Conservation (phyloP, 1,140 invertebrate genomes). For the Dendroctonus valens region DNA sequence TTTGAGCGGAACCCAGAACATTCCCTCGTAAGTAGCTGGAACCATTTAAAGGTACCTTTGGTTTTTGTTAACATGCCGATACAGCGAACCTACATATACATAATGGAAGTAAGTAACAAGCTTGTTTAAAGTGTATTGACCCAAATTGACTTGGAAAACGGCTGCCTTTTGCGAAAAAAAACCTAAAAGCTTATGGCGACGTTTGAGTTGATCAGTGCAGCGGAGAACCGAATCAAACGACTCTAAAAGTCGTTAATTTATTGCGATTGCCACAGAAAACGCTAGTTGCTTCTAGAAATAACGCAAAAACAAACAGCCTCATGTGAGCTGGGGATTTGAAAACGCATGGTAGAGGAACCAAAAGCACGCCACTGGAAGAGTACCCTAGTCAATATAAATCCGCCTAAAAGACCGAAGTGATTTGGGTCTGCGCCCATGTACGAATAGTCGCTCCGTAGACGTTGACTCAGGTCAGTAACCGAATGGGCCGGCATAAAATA, state of each 20-base stretch:
- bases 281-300: no score
- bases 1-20: slow-evolving; percentile 10
- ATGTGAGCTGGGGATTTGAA: no score
- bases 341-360: no score
- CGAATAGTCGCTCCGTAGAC: slow-evolving; percentile 40
- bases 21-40: slow-evolving; percentile 23
- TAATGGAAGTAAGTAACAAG: slow-evolving; percentile 23
- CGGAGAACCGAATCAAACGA: slow-evolving; percentile 1
- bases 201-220: slow-evolving; percentile 13
- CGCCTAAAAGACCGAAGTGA: slow-evolving; percentile 20
- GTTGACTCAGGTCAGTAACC: slow-evolving; percentile 48
- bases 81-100: slow-evolving; percentile 3
- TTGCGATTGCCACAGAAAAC: no score
- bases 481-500: slow-evolving; percentile 41
- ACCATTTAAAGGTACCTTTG: slow-evolving; percentile 28
- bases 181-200: slow-evolving; percentile 15
- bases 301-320: no score
- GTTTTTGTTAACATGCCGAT: slow-evolving; percentile 22
- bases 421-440: slow-evolving; percentile 33
- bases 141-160: slow-evolving; percentile 28
- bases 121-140: slow-evolving; percentile 26
- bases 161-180: slow-evolving; percentile 12
- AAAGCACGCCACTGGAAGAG: no score
- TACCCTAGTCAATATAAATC: no score
- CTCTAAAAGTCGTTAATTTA: no score